Evolutionary conservation across 2,888 invertebrate species (phyloP), one percentile per base, ranked within the genome.

Genomic region (Phymatocera aterrima): DNA sequence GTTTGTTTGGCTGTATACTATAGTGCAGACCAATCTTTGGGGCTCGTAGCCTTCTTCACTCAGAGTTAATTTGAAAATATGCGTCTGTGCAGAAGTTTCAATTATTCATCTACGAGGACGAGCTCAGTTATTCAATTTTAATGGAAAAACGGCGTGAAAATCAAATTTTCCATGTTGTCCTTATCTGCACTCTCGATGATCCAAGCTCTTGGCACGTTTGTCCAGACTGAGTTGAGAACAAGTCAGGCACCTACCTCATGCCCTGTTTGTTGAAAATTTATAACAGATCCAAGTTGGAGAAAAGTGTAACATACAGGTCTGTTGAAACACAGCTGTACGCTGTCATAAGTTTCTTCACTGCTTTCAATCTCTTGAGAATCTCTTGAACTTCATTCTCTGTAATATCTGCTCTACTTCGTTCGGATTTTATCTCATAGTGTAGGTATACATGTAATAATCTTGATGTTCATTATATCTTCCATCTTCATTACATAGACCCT

Each of bases 391-490:
- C 37, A 37, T 37, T 64, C 34, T 64, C n/a, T 64, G 61, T 34
- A 18, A 64, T 64, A 64, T 37, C 8, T 4, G 2, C 0, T n/a
- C n/a, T n/a, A n/a, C 43, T 3, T 37, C 61, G 61, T 18, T 64
- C 34, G 34, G 37, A 64, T 64, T 68, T 68, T 68, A 68, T 68
- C 68, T n/a, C 28, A 68, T n/a, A n/a, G n/a, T n/a, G n/a, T n/a
- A n/a, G n/a, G n/a, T n/a, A n/a, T n/a, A n/a, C n/a, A n/a, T 12
- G 15, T 28, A 24, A 68, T 46, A 68, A 43, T 68, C 46, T n/a
- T 15, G 18, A 43, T 28, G 40, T 46, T 68, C 46, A 21, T 68
- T 24, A 43, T 68, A 68, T 24, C 21, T 24, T 46, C 4, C 46
- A 46, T 4, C 43, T 15, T 68, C 46, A 68, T 68, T 15, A 24